Percentiles rank a stretch among this genome's conserved stretches.
phyloP scores from a whole-genome alignment of 1,140 invertebrate genomes.

The Agrypnia vestita region DNA sequence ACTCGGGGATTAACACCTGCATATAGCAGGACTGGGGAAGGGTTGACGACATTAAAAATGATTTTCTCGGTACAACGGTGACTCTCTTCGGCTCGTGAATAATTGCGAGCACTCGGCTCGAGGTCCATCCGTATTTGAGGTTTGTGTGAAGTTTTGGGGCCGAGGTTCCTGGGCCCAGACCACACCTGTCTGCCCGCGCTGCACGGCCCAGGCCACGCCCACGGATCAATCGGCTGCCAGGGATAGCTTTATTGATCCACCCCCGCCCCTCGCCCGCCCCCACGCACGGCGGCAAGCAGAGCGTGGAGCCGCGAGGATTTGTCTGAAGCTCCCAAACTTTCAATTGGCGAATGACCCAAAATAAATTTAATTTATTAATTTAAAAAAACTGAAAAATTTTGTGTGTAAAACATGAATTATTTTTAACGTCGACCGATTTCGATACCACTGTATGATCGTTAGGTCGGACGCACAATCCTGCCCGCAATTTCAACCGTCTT shows the following conservation, averaged over 20 bases:
- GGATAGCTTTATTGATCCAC: slow-evolving; percentile 56
- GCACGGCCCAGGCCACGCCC: slow-evolving; percentile 37
- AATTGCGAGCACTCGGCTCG: neutral
- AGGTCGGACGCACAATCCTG: too few relatives aligned
- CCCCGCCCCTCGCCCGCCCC: slow-evolving; percentile 17
- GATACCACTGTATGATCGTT: too few relatives aligned
- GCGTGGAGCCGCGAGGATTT: slow-evolving; percentile 34
- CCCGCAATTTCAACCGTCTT: too few relatives aligned
- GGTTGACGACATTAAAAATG: too few relatives aligned
- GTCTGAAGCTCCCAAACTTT: slow-evolving; percentile 25
- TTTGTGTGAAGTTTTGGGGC: slow-evolving; percentile 31
- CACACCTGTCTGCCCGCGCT: slow-evolving; percentile 3
- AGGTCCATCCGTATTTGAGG: slow-evolving; percentile 12
- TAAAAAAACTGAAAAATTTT: too few relatives aligned
- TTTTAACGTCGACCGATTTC: too few relatives aligned
- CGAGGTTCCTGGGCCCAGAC: slow-evolving; percentile 8
- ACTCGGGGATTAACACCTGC: too few relatives aligned
- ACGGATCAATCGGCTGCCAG: slow-evolving; percentile 48
- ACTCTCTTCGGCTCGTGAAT: neutral
- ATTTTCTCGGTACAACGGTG: too few relatives aligned
- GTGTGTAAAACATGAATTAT: too few relatives aligned
- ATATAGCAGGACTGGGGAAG: too few relatives aligned
- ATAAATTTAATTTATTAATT: too few relatives aligned
- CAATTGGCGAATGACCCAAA: too few relatives aligned
- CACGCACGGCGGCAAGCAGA: slow-evolving; percentile 19